Base-by-base conservation (phyloP, 2,797 vertebrate species). In the Cynopterus sphinx region DNA sequence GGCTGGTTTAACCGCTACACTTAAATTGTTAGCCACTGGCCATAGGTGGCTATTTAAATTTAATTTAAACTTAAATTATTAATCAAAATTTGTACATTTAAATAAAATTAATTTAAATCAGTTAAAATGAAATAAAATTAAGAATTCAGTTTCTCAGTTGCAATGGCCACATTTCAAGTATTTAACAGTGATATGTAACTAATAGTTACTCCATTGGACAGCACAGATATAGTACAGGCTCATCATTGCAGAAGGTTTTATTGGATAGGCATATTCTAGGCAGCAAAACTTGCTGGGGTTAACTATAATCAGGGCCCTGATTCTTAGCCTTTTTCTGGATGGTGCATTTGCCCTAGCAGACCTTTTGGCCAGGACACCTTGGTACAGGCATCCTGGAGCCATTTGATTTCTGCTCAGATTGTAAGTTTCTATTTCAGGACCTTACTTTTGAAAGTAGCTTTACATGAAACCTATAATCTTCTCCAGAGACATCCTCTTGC, bases 351-450 rank as follows among this genome's bases (percentile, higher is more conserved):
- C 63, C 31, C 63, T 71, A 59, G 73, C 31, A 85, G 77, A 82
- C 1, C 39, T 92, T 78, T 87, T 79, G 28, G 26, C 53, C 59
- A 92, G 74, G 36, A 85, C 41, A 90, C 57, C 43, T 91, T 70
- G 43, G 55, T 71, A n/a, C 77, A 71, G 49, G 73, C 94, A 87
- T 88, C 73, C 81, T 88, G 92, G 90, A 85, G 71, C 90, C 67
- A 51, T 90, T 79, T 93, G 90, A 79, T 87, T 93, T 92, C 63
- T 83, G 53, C 88, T 86, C 57, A 90, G 95, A 94, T 91, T 96
- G 77, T 96, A 94, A 81, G 95, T 87, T 97, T 97, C 96, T 96
- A 87, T 94, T 97, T 94, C 6, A 93, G 70, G 83, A 86, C 65
- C 87, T 91, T 94, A 88, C 87, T 95, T 94, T 59, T 46, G 51